Evolutionary conservation across 1,140 invertebrate species (phyloP), one percentile per base, ranked within the genome.

Genomic region (Odontomachus brunneus): DNA sequence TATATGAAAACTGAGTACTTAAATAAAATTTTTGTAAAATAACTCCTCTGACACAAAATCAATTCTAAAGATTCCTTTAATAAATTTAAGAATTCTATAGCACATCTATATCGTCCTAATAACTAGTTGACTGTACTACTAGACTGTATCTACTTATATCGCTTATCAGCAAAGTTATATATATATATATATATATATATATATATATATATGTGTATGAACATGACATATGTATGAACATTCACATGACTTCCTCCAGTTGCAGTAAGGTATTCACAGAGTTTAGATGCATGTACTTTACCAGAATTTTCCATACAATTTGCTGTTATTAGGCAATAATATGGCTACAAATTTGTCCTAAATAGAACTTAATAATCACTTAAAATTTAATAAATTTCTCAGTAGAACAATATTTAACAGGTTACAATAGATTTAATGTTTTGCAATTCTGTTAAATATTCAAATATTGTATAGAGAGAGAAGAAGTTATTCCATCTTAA

Each of bases 121-220:
- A 44, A 44, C 1, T 29, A 82, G 22, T 24, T 71, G 60, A 14
- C n/a, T 57, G 48, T 69, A 44, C 38, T 44, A 44, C 29, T 33
- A 33, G n/a, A 33, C 29, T 5, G 2, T 29, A 55, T 19, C 51
- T 49, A 29, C 24, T 11, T 44, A 44, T 11, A 29, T 26, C 17
- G 49, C 44, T 72, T 51, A 76, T 86, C 24, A 59, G 24, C 22
- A 49, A 44, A 44, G 38, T 3, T 60, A 2, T 38, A 24, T 72
- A 73, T 44, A 29, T 29, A 55, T 26, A 9, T n/a, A n/a, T n/a
- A n/a, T n/a, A n/a, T n/a, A n/a, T n/a, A n/a, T n/a, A n/a, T n/a
- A n/a, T n/a, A n/a, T n/a, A n/a, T n/a, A n/a, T n/a, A n/a, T n/a
- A n/a, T n/a, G n/a, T n/a, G n/a, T n/a, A n/a, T n/a, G n/a, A n/a